These are phyloP conservation scores for Spodoptera littoralis DNA, from an alignment of 2,888 invertebrate species.

Conservation along the genomic window DNA sequence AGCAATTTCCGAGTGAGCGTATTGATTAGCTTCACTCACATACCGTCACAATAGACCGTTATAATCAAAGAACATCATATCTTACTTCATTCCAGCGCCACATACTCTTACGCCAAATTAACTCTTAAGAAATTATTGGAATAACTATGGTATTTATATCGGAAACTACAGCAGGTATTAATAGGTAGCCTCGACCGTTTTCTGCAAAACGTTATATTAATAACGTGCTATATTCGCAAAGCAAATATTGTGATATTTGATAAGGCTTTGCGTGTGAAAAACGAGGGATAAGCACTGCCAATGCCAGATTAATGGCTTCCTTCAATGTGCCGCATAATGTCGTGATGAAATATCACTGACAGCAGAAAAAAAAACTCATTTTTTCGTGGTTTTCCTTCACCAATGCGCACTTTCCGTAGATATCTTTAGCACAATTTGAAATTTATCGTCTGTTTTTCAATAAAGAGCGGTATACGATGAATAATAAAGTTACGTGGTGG, in stretches of 20 bases:
- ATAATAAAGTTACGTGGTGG: slow-evolving; percentile 29
- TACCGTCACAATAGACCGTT: slow-evolving; percentile 9
- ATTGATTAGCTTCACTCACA: slow-evolving; percentile 54
- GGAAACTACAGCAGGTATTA: slow-evolving; percentile 19
- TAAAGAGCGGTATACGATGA: slow-evolving; percentile 34
- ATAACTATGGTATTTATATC: slow-evolving; percentile 22
- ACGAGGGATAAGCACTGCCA: slow-evolving; percentile 46
- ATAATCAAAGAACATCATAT: slow-evolving; percentile 1
- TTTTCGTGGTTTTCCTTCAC: slow-evolving; percentile 27
- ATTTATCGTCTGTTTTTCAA: slow-evolving; percentile 53
- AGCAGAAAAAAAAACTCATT: slow-evolving; percentile 37
- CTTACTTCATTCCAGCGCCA: neutral
- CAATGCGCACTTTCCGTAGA: slow-evolving; percentile 24
- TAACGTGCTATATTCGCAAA: slow-evolving; percentile 39
- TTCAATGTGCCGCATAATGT: slow-evolving; percentile 54
- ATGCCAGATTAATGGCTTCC: slow-evolving; percentile 61
- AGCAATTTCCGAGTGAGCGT: slow-evolving; percentile 75
- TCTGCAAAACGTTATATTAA: slow-evolving; percentile 43
- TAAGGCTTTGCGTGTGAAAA: slow-evolving; percentile 36
- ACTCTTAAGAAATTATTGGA: slow-evolving; percentile 7
- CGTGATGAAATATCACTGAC: slow-evolving; percentile 56
- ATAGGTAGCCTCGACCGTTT: slow-evolving; percentile 36
- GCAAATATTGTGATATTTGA: slow-evolving; percentile 51
- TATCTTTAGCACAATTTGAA: slow-evolving; percentile 25
- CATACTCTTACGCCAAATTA: neutral